These are phyloP conservation scores for Uloborus diversus DNA, from an alignment of 1,140 invertebrate genomes.

Conservation along the genomic window DNA sequence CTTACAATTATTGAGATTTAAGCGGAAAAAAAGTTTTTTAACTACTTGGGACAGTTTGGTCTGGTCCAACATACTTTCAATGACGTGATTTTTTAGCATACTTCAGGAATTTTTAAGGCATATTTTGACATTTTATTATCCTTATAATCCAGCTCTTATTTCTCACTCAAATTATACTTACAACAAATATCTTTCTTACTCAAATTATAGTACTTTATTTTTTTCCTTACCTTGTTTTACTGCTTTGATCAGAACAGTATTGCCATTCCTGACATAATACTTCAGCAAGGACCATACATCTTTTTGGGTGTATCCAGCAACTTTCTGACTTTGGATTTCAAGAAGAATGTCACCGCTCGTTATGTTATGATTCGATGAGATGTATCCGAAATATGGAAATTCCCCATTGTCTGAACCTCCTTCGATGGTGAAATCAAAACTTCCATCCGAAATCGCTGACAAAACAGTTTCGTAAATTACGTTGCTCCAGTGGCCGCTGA, in stretches of 20 bases:
- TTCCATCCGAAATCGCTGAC: slow-evolving; percentile 63
- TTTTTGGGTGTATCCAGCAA: slow-evolving; percentile 72
- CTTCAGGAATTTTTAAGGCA: no score
- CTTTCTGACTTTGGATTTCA: slow-evolving; percentile 74
- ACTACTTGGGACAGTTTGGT: no score
- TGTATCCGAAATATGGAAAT: slow-evolving; percentile 69
- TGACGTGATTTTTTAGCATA: no score
- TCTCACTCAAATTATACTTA: no score
- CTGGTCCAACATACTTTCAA: no score
- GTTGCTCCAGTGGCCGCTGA: slow-evolving; percentile 48
- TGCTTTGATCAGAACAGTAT: slow-evolving; percentile 70
- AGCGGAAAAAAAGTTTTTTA: no score
- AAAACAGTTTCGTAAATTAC: slow-evolving; percentile 63
- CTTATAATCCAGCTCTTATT: no score
- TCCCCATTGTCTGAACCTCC: slow-evolving; percentile 73
- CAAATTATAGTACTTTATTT: no score
- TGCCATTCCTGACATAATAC: slow-evolving; percentile 71
- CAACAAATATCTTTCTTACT: no score
- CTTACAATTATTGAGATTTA: no score
- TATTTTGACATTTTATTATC: no score
- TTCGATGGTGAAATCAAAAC: slow-evolving; percentile 63
- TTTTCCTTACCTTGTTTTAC: slow-evolving; percentile 70
- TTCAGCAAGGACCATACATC: slow-evolving; percentile 72
- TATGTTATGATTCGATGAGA: slow-evolving; percentile 63
- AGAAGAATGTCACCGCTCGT: slow-evolving; percentile 70